Evolutionary conservation across 1,140 invertebrate species (phyloP), one percentile per base, ranked within the genome.

Genomic region (Neotoxoptera formosana): DNA sequence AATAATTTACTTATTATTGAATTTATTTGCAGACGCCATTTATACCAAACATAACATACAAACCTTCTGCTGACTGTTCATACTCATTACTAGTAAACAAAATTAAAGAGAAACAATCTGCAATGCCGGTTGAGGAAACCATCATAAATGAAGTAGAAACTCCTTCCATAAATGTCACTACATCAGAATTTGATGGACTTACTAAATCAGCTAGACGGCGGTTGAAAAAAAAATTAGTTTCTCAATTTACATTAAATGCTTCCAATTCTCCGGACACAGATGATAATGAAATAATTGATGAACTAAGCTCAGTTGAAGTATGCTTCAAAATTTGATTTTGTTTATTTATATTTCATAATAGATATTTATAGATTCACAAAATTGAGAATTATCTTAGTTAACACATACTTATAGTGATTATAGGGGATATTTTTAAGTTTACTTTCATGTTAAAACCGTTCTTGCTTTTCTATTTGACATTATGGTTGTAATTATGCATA

Each of bases 61-160:
- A 97, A 94, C 97, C 97, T 51, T 97, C 97, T 17, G 97, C 97
- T 0, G 97, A 98, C 95, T 98, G 97, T 95, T 97, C 97, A 84
- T 98, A 98, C 95, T 97, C 97, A 25, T 97, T 98, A 96, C 95
- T 98, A 86, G 97, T 98, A 34, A 97, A 97, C 94, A 97, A 97
- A 95, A 98, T 98, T 94, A 97, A 97, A 94, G 97, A 97, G n/a
- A 96, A 96, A 94, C 96, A 94, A 93, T 93, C 92, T 45, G 90
- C 87, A 30, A 93, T 93, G 91, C 67, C 91, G 41, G 25, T 93
- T 23, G 93, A 93, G 14, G 91, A 91, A 34, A 60, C 53, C 11
- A 87, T 23, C 36, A 41, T 41, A 60, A 94, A 87, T 51, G 86
- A 51, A 45, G 81, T 67, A 91, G 94, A 91, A 60, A 48, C 23